These are phyloP conservation scores for Bergia sp. DNA, from an alignment of 92 coral and sea anemone species.

Conservation along the genomic window DNA sequence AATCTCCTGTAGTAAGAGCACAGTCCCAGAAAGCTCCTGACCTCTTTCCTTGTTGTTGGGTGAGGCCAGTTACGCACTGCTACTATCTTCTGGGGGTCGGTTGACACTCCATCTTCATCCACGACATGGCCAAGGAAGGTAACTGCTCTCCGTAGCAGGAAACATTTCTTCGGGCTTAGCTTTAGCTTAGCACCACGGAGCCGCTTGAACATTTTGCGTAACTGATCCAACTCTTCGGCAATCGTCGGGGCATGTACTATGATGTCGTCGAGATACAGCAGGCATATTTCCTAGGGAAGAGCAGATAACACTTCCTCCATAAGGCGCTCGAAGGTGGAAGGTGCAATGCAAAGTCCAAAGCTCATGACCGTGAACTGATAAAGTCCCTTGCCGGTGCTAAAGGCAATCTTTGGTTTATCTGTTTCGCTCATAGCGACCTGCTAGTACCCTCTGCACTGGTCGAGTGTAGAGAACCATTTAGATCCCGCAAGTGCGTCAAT, in stretches of 20 bases:
- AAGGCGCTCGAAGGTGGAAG: conserved; percentile 33
- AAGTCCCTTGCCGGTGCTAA: neutral
- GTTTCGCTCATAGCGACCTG: conserved; percentile 39
- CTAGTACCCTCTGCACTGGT: conserved; percentile 51
- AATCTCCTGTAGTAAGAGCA: neutral
- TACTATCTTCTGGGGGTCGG: neutral
- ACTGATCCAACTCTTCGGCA: neutral
- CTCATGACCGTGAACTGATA: conserved; percentile 38
- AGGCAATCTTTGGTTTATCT: conserved; percentile 30
- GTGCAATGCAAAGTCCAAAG: conserved; percentile 28
- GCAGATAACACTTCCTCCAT: conserved; percentile 40
- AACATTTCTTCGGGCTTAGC: conserved; percentile 35
- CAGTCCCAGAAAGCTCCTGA: neutral
- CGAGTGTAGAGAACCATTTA: conserved; percentile 50
- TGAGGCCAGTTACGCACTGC: neutral
- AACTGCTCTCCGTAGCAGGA: conserved; percentile 2
- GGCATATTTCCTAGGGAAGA: conserved; percentile 33
- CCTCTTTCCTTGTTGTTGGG: neutral
- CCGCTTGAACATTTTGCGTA: neutral
- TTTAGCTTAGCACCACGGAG: conserved; percentile 24
- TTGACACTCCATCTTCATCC: neutral
- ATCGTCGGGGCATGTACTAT: conserved; percentile 6
- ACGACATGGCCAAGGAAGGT: conserved; percentile 35
- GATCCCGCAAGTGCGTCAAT: conserved; percentile 49
- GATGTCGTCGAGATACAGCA: conserved; percentile 27